A percentile compares a stretch with the other conserved stretches of the same genome.
Conservation (phyloP, 1,140 invertebrate genomes). For the Drosophila murphyi region DNA sequence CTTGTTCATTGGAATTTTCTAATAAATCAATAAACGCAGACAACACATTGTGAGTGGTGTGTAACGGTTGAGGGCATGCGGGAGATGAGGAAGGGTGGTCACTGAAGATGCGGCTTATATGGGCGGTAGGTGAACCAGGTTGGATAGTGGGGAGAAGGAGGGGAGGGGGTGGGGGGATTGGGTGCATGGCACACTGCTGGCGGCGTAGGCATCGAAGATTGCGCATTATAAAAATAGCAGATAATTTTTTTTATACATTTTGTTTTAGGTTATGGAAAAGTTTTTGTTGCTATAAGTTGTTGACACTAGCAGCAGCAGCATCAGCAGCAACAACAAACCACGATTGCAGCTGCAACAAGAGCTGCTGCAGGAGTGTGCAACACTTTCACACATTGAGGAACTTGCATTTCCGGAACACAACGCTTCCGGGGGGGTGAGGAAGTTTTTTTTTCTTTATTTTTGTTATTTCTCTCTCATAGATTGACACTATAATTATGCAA, state of each 20-base stretch:
- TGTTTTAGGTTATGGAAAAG: slow-evolving; percentile 70
- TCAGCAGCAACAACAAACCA: slow-evolving; percentile 20
- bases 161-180: background rate
- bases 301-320: slow-evolving; percentile 11
- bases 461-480: no score
- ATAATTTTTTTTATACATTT: slow-evolving; percentile 43
- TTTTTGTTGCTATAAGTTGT: slow-evolving; percentile 47
- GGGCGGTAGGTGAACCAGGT: slow-evolving; percentile 14
- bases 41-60: slow-evolving; percentile 62
- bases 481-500: slow-evolving; percentile 44
- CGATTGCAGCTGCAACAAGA: slow-evolving; percentile 47
- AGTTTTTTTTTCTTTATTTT: slow-evolving; percentile 6
- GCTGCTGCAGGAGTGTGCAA: slow-evolving; percentile 48
- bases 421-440: slow-evolving; percentile 43
- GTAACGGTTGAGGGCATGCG: background rate
- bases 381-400: slow-evolving; percentile 57
- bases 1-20: slow-evolving; percentile 83
- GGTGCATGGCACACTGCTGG: slow-evolving; percentile 71
- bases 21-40: slow-evolving; percentile 83
- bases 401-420: slow-evolving; percentile 63
- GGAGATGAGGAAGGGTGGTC: background rate
- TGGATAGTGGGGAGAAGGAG: background rate
- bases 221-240: slow-evolving; percentile 75
- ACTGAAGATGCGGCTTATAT: slow-evolving; percentile 34
- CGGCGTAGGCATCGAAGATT: slow-evolving; percentile 70